A percentile compares a stretch with the other conserved stretches of the same genome.
These are phyloP conservation scores for Allophyes oxyacanthae DNA, from an alignment of 2,888 invertebrate species.

Conservation along the genomic window DNA sequence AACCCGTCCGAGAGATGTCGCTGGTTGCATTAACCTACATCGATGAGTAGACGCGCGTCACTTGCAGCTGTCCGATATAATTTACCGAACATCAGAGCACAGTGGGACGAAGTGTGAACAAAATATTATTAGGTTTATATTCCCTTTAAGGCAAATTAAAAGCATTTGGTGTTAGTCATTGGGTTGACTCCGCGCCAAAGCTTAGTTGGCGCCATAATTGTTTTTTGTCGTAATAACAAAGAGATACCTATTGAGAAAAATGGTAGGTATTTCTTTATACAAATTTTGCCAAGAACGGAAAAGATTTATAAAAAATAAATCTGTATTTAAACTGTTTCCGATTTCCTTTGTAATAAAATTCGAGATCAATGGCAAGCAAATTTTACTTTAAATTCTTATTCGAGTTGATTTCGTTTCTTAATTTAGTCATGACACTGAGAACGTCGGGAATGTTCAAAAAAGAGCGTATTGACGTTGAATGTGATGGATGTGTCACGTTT, in stretches of 20 bases:
- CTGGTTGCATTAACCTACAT: conserved; percentile 79
- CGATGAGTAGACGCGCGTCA: conserved; percentile 66
- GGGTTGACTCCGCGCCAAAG: conserved; percentile 22
- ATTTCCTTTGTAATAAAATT: not conserved
- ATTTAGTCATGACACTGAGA: conserved; percentile 40
- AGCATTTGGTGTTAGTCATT: conserved; percentile 26
- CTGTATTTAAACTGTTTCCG: too few species aligned
- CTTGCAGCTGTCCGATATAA: conserved; percentile 78
- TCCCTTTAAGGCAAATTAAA: conserved; percentile 43
- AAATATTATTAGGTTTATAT: conserved; percentile 25
- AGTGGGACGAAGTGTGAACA: conserved; percentile 47
- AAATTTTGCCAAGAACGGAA: not conserved
- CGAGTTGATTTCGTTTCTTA: conserved; percentile 26
- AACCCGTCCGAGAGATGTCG: conserved; percentile 77
- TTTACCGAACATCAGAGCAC: conserved; percentile 66
- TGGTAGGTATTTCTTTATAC: not conserved
- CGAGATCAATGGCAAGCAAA: conserved; percentile 1
- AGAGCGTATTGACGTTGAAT: conserved; percentile 55
- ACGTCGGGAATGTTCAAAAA: conserved; percentile 40
- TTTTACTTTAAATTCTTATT: conserved; percentile 14
- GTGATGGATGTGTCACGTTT: conserved; percentile 36
- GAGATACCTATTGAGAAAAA: too few species aligned
- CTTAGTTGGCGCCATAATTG: conserved; percentile 7
- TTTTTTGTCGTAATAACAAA: conserved; percentile 1
- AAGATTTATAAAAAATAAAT: not conserved